Evolutionary conservation across 2,797 vertebrate species (phyloP), one percentile per base, ranked within the genome.

Genomic region (Orestias chungarensis): DNA sequence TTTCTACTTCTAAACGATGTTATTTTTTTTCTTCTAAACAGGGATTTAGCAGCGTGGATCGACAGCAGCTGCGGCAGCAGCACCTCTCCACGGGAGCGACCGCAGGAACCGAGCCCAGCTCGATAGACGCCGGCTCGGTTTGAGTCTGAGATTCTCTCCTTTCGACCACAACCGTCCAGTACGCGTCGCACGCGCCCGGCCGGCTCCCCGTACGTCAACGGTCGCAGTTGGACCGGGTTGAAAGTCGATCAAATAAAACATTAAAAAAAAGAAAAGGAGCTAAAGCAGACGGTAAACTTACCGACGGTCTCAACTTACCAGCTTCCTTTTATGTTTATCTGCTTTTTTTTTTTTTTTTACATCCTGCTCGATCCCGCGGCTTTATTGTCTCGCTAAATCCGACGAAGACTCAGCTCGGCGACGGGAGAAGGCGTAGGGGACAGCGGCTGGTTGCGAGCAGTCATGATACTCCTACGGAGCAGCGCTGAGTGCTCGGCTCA

Each of bases 391-490:
- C 82, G 55, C 75, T 87, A 91, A 14, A 72, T 79, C 66, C 81
- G 76, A 86, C 80, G 73, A 87, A 81, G 66, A 77, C 80, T 64
- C 87, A 65, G 78, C 20, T 62, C 78, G 76, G 64, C 75, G 73
- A 31, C 71, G 15, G 82, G 64, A 83, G 71, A 82, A 70, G 18
- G 78, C 84, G 82, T 81, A 79, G 75, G 46, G 46, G 78, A 66
- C 64, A 87, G 69, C 71, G 67, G 87, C 84, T 90, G 88, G 87
- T 84, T 91, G 90, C 90, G 93, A 92, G 92, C 86, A 92, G 90
- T 92, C 91, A 92, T 90, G 88, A 92, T 90, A 88, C 67, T 89
- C 89, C 91, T 88, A 86, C 64, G 82, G 86, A 86, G 86, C 73
- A 78, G 82, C 86, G 70, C 88, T 88, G 91, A 93, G 87, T 92